Evolutionary conservation across 2,113 vertebrate species (phyloP), one percentile per base, ranked within the genome.

Genomic region (Coptodon bakossiorum): DNA sequence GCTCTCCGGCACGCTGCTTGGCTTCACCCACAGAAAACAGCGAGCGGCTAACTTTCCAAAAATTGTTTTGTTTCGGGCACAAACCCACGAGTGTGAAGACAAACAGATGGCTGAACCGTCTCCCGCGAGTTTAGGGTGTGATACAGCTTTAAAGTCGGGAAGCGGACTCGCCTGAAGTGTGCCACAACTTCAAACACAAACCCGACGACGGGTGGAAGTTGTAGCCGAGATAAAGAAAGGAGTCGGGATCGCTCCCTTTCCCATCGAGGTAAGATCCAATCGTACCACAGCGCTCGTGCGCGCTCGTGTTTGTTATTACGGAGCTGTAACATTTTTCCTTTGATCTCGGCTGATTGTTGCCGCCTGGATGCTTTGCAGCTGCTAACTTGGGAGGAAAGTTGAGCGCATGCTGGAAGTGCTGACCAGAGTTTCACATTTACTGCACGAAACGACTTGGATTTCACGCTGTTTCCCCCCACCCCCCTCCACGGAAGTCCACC

Each of bases 341-440:
- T 90, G 85, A 86, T 90, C 68, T 66, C 24, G 78, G 48, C 10
- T 31, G 31, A 5, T 66, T 36, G 88, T 27, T 50, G 85, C 87
- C 52, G 89, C 3, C 86, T 73, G 91, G 82, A 48, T 90, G 89
- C 90, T 83, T 86, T 83, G 71, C 52, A 31, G 90, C 80, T 89
- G 80, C 91, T 94, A 93, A 94, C 90, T 93, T 88, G 9, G 90
- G 91, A 91, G 85, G 90, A 94, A 95, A 94, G 91, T 94, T 92
- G 92, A 91, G 91, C 87, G 83, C 91, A 86, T 78, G 90, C 54
- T 85, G 86, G 57, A 40, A 86, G 43, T 83, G 90, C 91, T 85
- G 89, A 90, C 53, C 87, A 85, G 43, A 86, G 88, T 85, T 91
- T 90, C 88, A 85, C 91, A 89, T 90, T 92, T 88, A 86, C 88